Conservation (phyloP, 2,797 vertebrate species). For the Enteromius treurensis region DNA sequence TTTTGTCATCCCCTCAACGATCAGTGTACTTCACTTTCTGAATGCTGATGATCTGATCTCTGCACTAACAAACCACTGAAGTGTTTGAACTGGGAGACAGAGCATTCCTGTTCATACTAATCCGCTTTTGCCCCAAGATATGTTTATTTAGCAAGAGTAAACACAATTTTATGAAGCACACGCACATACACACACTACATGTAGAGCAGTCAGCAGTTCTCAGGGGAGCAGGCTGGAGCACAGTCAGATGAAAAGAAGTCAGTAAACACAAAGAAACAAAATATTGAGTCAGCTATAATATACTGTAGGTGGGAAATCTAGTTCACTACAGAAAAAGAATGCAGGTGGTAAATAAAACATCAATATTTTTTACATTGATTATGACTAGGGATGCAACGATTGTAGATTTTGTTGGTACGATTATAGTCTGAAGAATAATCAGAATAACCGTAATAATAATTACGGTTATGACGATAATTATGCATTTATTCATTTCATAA, state of each 20-base stretch:
- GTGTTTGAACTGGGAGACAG: conserved; percentile 5
- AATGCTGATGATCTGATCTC: neutral
- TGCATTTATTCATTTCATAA: too few relatives aligned
- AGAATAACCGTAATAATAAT: too few relatives aligned
- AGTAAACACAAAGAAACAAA: neutral
- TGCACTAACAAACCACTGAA: neutral
- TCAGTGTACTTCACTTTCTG: neutral
- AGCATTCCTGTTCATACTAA: neutral
- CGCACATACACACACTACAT: neutral
- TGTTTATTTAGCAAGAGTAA: conserved; percentile 28
- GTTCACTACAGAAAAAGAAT: neutral
- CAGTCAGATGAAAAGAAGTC: neutral
- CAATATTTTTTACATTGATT: neutral
- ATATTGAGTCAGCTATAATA: neutral
- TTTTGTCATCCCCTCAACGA: neutral
- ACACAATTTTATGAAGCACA: conserved; percentile 20
- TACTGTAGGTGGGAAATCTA: neutral
- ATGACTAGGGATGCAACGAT: neutral
- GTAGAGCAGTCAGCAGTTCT: neutral
- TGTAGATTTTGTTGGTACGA: too few relatives aligned
- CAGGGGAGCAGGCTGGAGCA: neutral
- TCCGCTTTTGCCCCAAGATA: neutral
- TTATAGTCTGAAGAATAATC: too few relatives aligned
- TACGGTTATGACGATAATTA: too few relatives aligned
- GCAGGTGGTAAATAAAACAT: neutral